These are phyloP conservation scores for Drosophila sordidapex DNA, from an alignment of 2,888 invertebrate species.

Conservation along the genomic window DNA sequence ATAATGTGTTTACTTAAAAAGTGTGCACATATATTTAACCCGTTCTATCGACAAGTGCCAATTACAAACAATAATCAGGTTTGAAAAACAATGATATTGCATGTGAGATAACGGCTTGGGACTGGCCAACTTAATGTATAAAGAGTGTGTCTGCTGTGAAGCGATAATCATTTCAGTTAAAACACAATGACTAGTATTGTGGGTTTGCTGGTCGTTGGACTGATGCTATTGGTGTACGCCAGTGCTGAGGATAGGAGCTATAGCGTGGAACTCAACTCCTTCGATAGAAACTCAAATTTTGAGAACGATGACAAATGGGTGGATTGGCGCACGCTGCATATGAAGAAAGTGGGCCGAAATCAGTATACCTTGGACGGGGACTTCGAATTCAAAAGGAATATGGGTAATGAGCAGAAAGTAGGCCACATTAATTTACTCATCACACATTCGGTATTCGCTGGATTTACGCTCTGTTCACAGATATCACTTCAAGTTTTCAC, in stretches of 20 bases:
- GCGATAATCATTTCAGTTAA: slow-evolving; percentile 14
- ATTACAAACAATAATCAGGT: slow-evolving; percentile 3
- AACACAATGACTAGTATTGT: slow-evolving; percentile 36
- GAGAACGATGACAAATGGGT: slow-evolving; percentile 67
- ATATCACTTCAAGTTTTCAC: slow-evolving; percentile 59
- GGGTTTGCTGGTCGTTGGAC: slow-evolving; percentile 29
- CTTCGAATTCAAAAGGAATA: slow-evolving; percentile 64
- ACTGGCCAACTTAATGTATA: slow-evolving; percentile 19
- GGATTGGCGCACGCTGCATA: slow-evolving; percentile 74
- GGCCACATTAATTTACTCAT: background rate
- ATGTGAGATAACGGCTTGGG: slow-evolving; percentile 31
- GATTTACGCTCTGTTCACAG: slow-evolving; percentile 21
- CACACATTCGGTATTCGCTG: background rate
- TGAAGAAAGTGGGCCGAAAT: slow-evolving; percentile 72
- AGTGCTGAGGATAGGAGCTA: slow-evolving; percentile 55
- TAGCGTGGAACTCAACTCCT: slow-evolving; percentile 74
- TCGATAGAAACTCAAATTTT: slow-evolving; percentile 54
- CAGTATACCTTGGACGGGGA: slow-evolving; percentile 68
- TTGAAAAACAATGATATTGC: slow-evolving; percentile 45
- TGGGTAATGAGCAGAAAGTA: slow-evolving; percentile 73
- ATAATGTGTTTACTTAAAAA: slow-evolving; percentile 14
- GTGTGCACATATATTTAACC: background rate
- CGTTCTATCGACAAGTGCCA: slow-evolving; percentile 7
- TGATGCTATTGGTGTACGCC: slow-evolving; percentile 27
- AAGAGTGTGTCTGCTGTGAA: background rate